phyloP scores from a whole-genome alignment of 2,888 invertebrate genomes.

The Cheilosia pagana region DNA sequence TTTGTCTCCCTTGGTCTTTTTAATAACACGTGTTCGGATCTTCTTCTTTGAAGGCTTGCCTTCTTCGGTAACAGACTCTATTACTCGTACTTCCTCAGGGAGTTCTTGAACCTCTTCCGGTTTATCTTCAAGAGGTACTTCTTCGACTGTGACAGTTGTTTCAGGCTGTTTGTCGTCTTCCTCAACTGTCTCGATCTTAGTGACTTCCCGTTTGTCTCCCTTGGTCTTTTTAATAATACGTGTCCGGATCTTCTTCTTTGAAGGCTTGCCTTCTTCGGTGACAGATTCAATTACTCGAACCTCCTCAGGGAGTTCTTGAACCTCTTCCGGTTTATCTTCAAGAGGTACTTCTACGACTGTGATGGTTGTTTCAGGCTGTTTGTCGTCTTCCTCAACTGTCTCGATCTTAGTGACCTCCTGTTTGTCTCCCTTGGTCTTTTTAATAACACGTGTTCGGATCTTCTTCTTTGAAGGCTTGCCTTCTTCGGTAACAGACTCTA shows the following conservation, averaged over 20 bases:
- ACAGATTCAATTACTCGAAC: not conserved
- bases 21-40: constrained; percentile 23
- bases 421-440: constrained; percentile 35
- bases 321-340: constrained; percentile 5
- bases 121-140: constrained; percentile 12
- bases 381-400: constrained; percentile 27
- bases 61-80: constrained; percentile 18
- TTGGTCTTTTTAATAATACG: constrained; percentile 27
- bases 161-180: constrained; percentile 30
- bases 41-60: constrained; percentile 31
- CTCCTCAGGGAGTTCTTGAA: constrained; percentile 29
- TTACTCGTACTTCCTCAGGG: constrained; percentile 16
- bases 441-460: constrained; percentile 27
- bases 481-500: constrained; percentile 14
- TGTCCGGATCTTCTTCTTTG: constrained; percentile 28
- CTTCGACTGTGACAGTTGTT: constrained; percentile 35
- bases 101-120: constrained; percentile 15
- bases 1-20: constrained; percentile 35
- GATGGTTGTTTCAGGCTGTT: constrained; percentile 23
- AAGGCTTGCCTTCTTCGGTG: constrained; percentile 28
- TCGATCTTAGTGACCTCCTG: constrained; percentile 43
- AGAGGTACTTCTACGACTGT: constrained; percentile 25
- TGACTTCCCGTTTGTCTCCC: constrained; percentile 35
- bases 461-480: constrained; percentile 33
- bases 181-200: constrained; percentile 30